phyloP scores from a whole-genome alignment of 2,888 invertebrate genomes.

The Bellardia pandia region DNA sequence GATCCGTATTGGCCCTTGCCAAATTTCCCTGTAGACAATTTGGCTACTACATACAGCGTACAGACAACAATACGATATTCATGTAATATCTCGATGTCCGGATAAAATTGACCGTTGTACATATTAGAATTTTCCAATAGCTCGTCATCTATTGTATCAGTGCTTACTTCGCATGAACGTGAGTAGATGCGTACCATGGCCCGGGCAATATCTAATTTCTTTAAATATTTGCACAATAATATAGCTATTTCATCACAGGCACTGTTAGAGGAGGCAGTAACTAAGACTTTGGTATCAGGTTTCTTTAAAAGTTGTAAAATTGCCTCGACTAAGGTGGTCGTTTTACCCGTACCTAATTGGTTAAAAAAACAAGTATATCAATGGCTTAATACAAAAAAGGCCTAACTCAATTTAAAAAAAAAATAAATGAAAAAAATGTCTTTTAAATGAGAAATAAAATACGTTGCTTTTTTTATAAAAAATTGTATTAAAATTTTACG shows the following conservation, averaged over 20 bases:
- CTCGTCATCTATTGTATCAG: slow-evolving; percentile 81
- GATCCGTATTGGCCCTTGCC: slow-evolving; percentile 69
- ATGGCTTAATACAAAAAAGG: too few relatives aligned
- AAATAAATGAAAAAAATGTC: too few relatives aligned
- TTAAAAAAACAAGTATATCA: too few relatives aligned
- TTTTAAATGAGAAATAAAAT: too few relatives aligned
- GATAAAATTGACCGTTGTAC: slow-evolving; percentile 82
- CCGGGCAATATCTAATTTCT: slow-evolving; percentile 71
- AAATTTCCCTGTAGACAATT: slow-evolving; percentile 84
- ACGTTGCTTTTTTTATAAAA: too few relatives aligned
- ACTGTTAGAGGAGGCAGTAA: slow-evolving; percentile 89
- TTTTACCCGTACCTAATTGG: slow-evolving; percentile 87
- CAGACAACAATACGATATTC: slow-evolving; percentile 87
- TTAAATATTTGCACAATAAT: slow-evolving; percentile 81
- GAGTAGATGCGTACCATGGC: slow-evolving; percentile 84
- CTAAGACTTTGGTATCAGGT: slow-evolving; percentile 85
- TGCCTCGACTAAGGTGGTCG: slow-evolving; percentile 89
- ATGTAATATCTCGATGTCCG: slow-evolving; percentile 84
- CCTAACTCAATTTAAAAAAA: too few relatives aligned
- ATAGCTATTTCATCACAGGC: slow-evolving; percentile 89
- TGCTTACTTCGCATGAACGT: slow-evolving; percentile 81
- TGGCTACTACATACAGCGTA: slow-evolving; percentile 86
- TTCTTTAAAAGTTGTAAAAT: slow-evolving; percentile 85
- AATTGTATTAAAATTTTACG: too few relatives aligned
- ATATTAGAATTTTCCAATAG: slow-evolving; percentile 84